phyloP scores from a whole-genome alignment of 2,888 invertebrate genomes.

The Acanthopleura granulata region DNA sequence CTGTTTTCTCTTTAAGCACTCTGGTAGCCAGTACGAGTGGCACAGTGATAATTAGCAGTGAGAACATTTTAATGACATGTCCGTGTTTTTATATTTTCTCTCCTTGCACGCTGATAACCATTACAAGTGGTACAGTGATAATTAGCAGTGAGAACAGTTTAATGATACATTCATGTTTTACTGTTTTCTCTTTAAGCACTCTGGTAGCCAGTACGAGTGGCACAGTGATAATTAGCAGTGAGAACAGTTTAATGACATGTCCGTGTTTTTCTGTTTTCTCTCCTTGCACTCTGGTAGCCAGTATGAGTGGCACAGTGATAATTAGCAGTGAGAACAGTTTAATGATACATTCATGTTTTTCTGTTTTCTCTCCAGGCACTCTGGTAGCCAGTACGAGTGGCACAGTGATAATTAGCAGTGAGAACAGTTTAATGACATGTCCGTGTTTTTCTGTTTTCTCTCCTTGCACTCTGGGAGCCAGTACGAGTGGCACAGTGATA shows the following conservation, averaged over 20 bases:
- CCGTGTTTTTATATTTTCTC: too few species aligned
- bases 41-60: too few species aligned
- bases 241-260: constrained; percentile 35
- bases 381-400: constrained; percentile 57
- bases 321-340: constrained; percentile 56
- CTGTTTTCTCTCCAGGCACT: constrained; percentile 39
- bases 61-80: too few species aligned
- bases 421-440: constrained; percentile 35
- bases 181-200: constrained; percentile 41
- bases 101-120: too few species aligned
- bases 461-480: constrained; percentile 52
- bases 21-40: too few species aligned
- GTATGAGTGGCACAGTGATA: constrained; percentile 61
- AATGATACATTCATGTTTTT: constrained; percentile 39
- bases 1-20: too few species aligned
- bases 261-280: not conserved
- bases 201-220: constrained; percentile 57
- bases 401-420: constrained; percentile 61
- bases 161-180: not conserved
- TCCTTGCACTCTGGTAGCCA: constrained; percentile 52
- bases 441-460: not conserved
- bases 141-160: too few species aligned
- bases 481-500: constrained; percentile 61
- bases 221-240: constrained; percentile 61
- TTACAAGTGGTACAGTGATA: too few species aligned